Evolutionary conservation across 2,113 vertebrate genomes (phyloP), one percentile per base, ranked within the genome.

Genomic region (Sceloporus tristichus): DNA sequence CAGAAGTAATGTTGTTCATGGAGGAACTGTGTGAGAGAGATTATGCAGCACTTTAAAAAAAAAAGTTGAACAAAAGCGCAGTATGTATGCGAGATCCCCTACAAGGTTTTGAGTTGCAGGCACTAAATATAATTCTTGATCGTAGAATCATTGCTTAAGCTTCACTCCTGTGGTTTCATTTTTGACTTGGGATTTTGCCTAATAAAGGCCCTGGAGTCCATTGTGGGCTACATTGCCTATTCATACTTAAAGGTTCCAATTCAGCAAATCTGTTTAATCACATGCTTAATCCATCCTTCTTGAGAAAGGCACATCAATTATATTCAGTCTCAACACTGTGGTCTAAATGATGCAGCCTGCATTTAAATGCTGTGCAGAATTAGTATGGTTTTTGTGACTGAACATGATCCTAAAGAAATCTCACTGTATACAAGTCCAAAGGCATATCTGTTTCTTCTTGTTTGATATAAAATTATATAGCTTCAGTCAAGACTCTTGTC

Each of bases 361-460:
- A 2, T 89, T 82, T 75, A 82, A 89, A 76, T 27, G 23, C 16
- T 34, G 54, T 84, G 81, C 62, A 70, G 54, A 62, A 42, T n/a
- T 53, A 65, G 19, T 27, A 48, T 48, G 54, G 54, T 83, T 68
- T 27, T 5, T 1, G 0, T 89, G 81, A 66, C 70, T 90, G 87
- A 92, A 85, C 53, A 87, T 79, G 66, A 79, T 79, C 11, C 23
- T 90, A 79, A 90, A 93, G 80, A 78, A 62, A 53, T 11, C 75
- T 59, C 81, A 40, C 10, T 83, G 89, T 89, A 70, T 87, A 40
- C 11, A 79, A 2, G 85, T 29, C 85, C 19, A 79, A 66, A 42
- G 88, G 42, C 21, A 85, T 56, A 90, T 83, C 18, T 82, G 19
- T 53, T 53, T 79, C n/a, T 86, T 9, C 5, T 0, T 89, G 70